Percentiles rank a stretch among this genome's conserved stretches.
phyloP scores from a whole-genome alignment of 2,797 vertebrate species.

The Pygocentrus nattereri region DNA sequence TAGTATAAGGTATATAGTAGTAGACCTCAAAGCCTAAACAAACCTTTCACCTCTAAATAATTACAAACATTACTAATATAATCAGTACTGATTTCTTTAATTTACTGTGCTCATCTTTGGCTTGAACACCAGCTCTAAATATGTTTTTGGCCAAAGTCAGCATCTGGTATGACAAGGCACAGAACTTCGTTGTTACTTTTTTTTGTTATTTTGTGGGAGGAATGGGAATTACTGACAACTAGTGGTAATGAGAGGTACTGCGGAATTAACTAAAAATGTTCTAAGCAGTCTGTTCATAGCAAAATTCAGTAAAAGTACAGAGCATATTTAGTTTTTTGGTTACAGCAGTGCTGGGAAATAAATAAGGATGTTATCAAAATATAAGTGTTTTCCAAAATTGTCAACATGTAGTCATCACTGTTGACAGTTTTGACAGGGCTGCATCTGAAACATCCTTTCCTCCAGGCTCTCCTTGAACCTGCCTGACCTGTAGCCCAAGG shows the following conservation, averaged over 20 bases:
- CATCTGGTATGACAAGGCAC: too few relatives aligned
- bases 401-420: background rate
- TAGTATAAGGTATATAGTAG: too few relatives aligned
- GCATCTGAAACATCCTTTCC: too few relatives aligned
- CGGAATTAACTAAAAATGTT: background rate
- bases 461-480: background rate
- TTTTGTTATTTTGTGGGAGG: background rate
- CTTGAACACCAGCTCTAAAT: too few relatives aligned
- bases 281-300: too few relatives aligned
- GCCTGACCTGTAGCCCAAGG: background rate
- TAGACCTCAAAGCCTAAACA: too few relatives aligned
- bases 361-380: background rate
- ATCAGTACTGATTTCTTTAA: too few relatives aligned
- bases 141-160: too few relatives aligned
- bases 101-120: too few relatives aligned
- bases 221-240: background rate
- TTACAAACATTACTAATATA: too few relatives aligned
- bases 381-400: background rate
- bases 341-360: background rate
- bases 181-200: too few relatives aligned
- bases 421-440: background rate
- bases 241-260: background rate
- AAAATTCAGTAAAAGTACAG: background rate
- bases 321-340: background rate
- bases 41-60: too few relatives aligned